phyloP scores from a whole-genome alignment of 2,113 vertebrate genomes.

The Oncorhynchus kisutch region DNA sequence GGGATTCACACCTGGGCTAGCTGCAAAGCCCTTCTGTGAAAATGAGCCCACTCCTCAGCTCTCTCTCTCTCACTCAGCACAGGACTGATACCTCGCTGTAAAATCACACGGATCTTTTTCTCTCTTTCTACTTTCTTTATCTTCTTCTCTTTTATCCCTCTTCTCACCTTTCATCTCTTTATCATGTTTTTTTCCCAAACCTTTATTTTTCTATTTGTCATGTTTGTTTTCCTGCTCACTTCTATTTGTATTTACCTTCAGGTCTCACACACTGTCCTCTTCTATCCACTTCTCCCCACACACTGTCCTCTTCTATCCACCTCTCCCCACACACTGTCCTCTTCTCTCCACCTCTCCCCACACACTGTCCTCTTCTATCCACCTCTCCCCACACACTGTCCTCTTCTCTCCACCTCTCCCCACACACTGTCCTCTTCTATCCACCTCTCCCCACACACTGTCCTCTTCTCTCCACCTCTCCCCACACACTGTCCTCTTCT shows the following conservation, averaged over 20 bases:
- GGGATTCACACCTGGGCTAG: conserved; percentile 18
- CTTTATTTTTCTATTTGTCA: not conserved
- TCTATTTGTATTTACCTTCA: not conserved
- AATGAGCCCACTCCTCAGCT: not conserved
- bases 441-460: no score
- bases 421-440: no score
- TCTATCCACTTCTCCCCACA: no score
- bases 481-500: no score
- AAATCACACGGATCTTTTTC: not conserved
- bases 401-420: not conserved
- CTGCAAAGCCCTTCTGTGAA: conserved; percentile 7
- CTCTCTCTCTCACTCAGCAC: not conserved
- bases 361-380: not conserved
- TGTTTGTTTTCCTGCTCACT: not conserved
- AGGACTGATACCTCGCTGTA: not conserved
- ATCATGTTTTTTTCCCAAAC: not conserved
- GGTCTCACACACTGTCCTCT: not conserved
- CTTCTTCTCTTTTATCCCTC: conserved; percentile 1
- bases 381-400: not conserved
- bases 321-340: no score
- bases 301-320: no score
- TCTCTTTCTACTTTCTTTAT: not conserved
- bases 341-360: no score
- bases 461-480: no score
- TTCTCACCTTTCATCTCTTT: not conserved